Base-by-base conservation (phyloP, 1,140 invertebrate species). In the Glossosoma conforme region DNA sequence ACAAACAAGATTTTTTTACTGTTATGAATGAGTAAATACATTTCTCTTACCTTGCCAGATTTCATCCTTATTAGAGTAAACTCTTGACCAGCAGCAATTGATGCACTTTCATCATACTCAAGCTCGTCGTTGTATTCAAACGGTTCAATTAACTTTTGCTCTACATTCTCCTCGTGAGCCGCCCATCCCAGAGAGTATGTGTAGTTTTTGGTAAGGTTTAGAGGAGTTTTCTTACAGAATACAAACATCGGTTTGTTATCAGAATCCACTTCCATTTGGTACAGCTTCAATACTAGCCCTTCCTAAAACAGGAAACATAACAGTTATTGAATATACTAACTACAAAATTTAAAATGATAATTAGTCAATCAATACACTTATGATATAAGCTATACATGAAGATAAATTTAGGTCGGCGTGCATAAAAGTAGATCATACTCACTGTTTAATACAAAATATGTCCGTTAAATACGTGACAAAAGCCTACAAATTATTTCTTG, bases 51-150 rank as follows among this genome's bases (percentile, higher is more conserved):
- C 75, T 90, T 91, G 60, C 91, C 90, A 36, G 81, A 80, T 3
- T 77, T 66, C 4, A 89, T 92, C 62, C 81, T 80, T 1, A 93
- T 68, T 15, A 96, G 65, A 25, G 80, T 83, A 72, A 96, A 94
- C 61, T 93, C 91, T 69, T 92, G 93, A 5, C 89, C 91, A 24
- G 85, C 80, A 44, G 75, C 62, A 4, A 75, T 68, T 10, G 61
- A 60, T n/a, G 67, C 65, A 24, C 69, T 67, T 30, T 62, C 63
- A 30, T 72, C 69, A 38, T 72, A 64, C 6, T 72, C 59, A 35
- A 71, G 68, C 53, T 66, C 62, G 1, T 67, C 65, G 2, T 65
- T 50, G 0, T 70, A 65, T 21, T 69, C 67, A 1, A 64, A 25
- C 2, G 54, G 54, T 41, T 72, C 69, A 0, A 65, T 18, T n/a